A percentile compares a stretch with the other conserved stretches of the same genome.
Evolutionary conservation across 2,888 invertebrate species (phyloP).

Genomic region (Colostygia pectinataria): DNA sequence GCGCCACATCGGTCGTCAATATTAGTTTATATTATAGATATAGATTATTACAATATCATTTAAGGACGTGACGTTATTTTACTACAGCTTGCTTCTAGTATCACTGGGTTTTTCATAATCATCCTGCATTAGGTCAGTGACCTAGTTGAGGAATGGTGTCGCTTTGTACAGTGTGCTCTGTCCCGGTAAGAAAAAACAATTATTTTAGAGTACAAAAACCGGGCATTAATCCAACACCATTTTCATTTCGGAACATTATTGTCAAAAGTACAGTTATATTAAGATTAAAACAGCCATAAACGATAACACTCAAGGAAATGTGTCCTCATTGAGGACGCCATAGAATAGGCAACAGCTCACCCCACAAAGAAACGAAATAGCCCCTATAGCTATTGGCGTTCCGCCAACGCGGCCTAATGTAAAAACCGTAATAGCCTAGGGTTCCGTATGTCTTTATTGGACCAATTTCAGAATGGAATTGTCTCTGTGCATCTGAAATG

Average conservation of each 20-base stretch:
- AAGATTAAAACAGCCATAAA: conserved; percentile 12
- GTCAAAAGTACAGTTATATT: not conserved
- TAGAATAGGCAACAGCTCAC: conserved; percentile 18
- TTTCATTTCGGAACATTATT: not conserved
- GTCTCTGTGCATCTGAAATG: conserved; percentile 32
- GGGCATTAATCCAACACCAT: not conserved
- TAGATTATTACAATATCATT: too few relatives aligned
- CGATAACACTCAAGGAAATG: conserved; percentile 11
- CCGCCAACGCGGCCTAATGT: conserved; percentile 34
- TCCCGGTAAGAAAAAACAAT: not conserved
- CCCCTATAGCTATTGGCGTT: conserved; percentile 28
- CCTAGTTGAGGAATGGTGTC: too few relatives aligned
- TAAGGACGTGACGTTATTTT: too few relatives aligned
- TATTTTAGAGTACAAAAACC: too few relatives aligned
- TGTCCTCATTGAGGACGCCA: conserved; percentile 20
- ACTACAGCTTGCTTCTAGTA: too few relatives aligned
- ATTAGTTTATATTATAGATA: too few relatives aligned
- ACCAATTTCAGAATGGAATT: conserved; percentile 30
- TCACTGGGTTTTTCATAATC: too few relatives aligned
- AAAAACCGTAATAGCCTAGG: conserved; percentile 34
- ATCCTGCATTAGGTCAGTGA: too few relatives aligned
- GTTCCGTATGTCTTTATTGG: conserved; percentile 37
- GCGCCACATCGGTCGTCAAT: too few relatives aligned
- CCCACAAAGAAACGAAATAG: conserved; percentile 13
- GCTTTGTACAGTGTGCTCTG: too few relatives aligned